These are phyloP conservation scores for Lysandra bellargus DNA, from an alignment of 2,888 invertebrate species.

Conservation along the genomic window DNA sequence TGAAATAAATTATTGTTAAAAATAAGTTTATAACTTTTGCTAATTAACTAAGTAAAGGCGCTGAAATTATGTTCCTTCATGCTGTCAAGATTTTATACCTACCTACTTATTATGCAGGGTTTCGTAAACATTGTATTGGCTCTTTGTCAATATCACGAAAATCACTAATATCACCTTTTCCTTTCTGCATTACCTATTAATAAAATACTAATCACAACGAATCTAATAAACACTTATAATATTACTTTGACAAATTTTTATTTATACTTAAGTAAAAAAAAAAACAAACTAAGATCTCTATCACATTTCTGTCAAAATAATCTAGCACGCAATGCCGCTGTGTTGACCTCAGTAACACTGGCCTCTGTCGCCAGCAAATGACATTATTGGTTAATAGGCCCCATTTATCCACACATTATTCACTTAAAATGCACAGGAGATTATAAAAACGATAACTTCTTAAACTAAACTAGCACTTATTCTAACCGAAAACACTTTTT, in stretches of 20 bases:
- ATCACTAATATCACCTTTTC: background rate
- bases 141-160: background rate
- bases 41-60: background rate
- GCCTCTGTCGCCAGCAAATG: constrained; percentile 38
- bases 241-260: constrained; percentile 1
- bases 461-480: background rate
- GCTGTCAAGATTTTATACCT: background rate
- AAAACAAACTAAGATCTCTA: constrained; percentile 29
- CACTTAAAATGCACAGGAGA: constrained; percentile 40
- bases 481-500: background rate
- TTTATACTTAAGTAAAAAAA: background rate
- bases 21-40: background rate
- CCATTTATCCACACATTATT: constrained; percentile 41
- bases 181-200: background rate
- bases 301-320: constrained; percentile 35
- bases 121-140: constrained; percentile 11
- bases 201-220: background rate
- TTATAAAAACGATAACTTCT: constrained; percentile 33
- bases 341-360: constrained; percentile 39
- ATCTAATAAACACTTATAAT: background rate
- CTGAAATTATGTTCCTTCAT: background rate
- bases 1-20: background rate
- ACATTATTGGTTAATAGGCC: constrained; percentile 42
- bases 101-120: background rate
- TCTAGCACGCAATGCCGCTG: constrained; percentile 36